phyloP scores from a whole-genome alignment of 2,797 vertebrate genomes.

The Heliangelus exortis region DNA sequence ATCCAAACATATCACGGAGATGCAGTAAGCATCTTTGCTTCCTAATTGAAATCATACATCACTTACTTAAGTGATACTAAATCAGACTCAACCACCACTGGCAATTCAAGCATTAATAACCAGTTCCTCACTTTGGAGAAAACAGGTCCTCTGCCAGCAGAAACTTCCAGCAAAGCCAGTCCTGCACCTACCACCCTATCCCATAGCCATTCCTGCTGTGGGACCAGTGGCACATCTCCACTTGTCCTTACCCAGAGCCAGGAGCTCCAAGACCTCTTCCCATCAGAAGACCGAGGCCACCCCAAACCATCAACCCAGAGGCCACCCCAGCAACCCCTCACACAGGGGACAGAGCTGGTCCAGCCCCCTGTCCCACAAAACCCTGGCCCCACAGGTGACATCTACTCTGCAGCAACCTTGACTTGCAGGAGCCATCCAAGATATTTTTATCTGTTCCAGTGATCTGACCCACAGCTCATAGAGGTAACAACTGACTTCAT shows the following conservation, averaged over 20 bases:
- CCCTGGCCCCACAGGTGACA: background rate
- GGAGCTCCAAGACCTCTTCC: background rate
- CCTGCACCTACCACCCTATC: background rate
- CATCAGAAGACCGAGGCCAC: background rate
- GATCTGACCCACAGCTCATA: background rate
- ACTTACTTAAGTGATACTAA: constrained; percentile 69
- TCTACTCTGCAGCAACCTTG: background rate
- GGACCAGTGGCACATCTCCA: background rate
- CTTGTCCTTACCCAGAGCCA: fast-evolving
- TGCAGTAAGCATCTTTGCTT: constrained; percentile 69
- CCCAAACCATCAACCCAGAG: background rate
- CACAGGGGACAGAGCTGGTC: fast-evolving
- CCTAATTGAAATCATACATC: constrained; percentile 73
- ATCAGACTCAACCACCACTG: constrained; percentile 21
- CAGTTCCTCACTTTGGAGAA: background rate
- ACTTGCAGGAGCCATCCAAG: background rate
- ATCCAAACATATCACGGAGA: constrained; percentile 62
- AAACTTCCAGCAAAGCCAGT: background rate
- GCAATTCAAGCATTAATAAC: constrained; percentile 51
- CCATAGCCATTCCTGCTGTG: background rate
- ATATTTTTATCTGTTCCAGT: background rate
- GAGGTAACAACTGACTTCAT: background rate
- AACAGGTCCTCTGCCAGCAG: background rate
- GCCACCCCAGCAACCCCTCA: background rate
- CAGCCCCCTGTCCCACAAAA: background rate